Evolutionary conservation across 2,113 vertebrate genomes (phyloP).

Genomic region (Recurvirostra avosetta): DNA sequence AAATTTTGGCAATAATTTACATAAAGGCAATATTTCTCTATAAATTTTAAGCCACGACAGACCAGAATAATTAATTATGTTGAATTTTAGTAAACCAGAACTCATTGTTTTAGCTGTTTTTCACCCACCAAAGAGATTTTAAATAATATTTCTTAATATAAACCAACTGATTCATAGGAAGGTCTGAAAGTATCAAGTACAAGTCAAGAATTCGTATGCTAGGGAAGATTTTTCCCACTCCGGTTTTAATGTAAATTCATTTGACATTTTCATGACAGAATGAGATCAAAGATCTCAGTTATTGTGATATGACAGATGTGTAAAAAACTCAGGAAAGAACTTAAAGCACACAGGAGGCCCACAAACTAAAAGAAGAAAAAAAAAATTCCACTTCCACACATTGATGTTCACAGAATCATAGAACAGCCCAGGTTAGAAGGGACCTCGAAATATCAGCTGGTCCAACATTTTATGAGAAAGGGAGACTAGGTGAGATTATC

Average conservation of each 20-base stretch:
- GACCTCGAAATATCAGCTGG: not conserved
- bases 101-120: not conserved
- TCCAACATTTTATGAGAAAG: not conserved
- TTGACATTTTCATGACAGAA: not conserved
- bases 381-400: rapidly evolving
- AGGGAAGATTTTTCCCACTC: not conserved
- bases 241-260: not conserved
- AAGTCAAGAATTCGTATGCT: not conserved
- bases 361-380: not conserved
- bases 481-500: not conserved
- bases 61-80: not conserved
- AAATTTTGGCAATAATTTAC: not conserved
- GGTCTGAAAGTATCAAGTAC: not conserved
- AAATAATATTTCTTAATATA: not conserved
- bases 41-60: not conserved
- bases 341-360: not conserved
- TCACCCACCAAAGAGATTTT: not conserved
- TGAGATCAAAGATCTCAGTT: not conserved
- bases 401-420: not conserved
- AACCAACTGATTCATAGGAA: not conserved
- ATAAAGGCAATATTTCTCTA: not conserved
- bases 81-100: not conserved
- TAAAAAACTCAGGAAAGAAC: not conserved
- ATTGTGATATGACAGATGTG: not conserved
- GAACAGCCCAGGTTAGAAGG: not conserved